Conservation (phyloP, 2,113 vertebrate species). For the Mirza zaza region DNA sequence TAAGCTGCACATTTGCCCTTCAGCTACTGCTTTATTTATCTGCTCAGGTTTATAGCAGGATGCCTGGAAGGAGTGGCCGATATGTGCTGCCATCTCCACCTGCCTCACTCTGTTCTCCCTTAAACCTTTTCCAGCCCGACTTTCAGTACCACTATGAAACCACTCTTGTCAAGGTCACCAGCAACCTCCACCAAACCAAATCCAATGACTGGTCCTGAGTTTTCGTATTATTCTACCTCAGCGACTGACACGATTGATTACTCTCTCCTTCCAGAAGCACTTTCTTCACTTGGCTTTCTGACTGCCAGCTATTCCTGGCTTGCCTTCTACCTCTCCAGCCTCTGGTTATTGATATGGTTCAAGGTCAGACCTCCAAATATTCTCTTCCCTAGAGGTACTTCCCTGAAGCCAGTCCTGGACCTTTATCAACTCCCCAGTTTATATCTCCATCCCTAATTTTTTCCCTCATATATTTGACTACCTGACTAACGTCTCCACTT, state of each 20-base stretch:
- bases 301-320: background rate
- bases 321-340: background rate
- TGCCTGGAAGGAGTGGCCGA: background rate
- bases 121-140: background rate
- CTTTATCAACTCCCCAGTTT: background rate
- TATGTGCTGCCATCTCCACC: background rate
- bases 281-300: background rate
- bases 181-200: background rate
- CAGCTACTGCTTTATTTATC: background rate
- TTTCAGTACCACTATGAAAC: background rate
- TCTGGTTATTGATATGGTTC: background rate
- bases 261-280: background rate
- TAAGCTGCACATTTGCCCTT: no score
- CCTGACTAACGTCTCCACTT: background rate
- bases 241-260: background rate
- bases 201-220: background rate
- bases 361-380: background rate
- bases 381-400: background rate
- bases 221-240: background rate
- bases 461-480: background rate
- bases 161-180: background rate
- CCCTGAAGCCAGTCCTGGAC: background rate
- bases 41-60: accelerated
- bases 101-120: background rate
- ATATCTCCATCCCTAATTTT: background rate